Base-by-base conservation (phyloP, 2,888 invertebrate genomes). In the Polydrusus cervinus region DNA sequence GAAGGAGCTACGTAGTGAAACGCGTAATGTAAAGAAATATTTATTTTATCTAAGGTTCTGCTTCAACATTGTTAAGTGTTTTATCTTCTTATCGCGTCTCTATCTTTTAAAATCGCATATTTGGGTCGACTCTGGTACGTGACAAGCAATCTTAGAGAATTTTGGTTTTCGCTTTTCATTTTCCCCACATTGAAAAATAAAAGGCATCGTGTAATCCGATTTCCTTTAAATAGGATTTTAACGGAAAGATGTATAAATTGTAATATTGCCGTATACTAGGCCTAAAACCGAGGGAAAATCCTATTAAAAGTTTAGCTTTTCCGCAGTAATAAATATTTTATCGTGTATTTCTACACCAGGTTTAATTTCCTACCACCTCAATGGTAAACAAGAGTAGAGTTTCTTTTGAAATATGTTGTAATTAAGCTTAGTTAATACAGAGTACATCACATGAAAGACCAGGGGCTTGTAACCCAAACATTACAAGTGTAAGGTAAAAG, bases 121-220 rank as follows among this genome's bases (percentile, higher is more conserved):
- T 14, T 43, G 16, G 47, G 47, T 47, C 14, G 8, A 16, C 13
- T 8, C 16, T 43, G 1, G n/a, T 8, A 47, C 47, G 47, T 16
- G 16, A 47, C 14, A 47, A 47, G 14, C 16, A 14, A 47, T 47
- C 47, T 47, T 47, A 47, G 7, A 0, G 16, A 14, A 16, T 47
- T 47, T 47, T 16, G 16, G 47, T 47, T 47, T 8, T 47, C 47
- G 47, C 14, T 16, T 16, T 47, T 47, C 9, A 3, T 47, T 47
- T 47, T 16, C 8, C 47, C 47, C 47, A 47, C 14, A 47, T 16
- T 16, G 47, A 47, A 47, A 43, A 47, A 47, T 47, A 47, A 47
- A 47, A 47, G 47, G 16, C 16, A 6, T 9, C 14, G 8, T 9
- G 16, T 47, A 47, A 47, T 47, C 47, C 47, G 47, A 47, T 47